Evolutionary conservation across 2,888 invertebrate species (phyloP), one percentile per base, ranked within the genome.

Genomic region (Sphaerophoria rueppellii): DNA sequence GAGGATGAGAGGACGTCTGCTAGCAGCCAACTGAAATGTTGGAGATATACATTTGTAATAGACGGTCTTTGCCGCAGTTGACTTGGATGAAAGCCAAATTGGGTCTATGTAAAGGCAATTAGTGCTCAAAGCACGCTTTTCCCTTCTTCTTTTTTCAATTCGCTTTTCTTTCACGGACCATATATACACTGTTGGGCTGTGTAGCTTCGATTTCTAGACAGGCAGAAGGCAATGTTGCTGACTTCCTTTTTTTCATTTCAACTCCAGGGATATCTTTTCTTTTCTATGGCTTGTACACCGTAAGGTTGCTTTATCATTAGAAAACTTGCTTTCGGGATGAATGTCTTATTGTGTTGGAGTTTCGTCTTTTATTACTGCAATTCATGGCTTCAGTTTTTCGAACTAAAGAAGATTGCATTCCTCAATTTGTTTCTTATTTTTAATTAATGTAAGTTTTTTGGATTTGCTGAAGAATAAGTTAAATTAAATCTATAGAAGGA

Each of bases 61-160:
- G 52, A 67, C 24, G 67, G 52, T 52, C 67, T 67, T 67, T 79
- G 74, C 80, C 55, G 75, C 63, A 76, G 75, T 76, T 63, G 67
- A 83, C 58, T 81, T 85, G 85, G 85, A 81, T 69, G 70, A 65
- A 70, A 76, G 76, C 80, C 85, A 85, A 85, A 77, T 76, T 81
- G 76, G 69, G 72, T 69, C 73, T 76, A 69, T 76, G 63, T 63
- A 73, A 81, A 81, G 81, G 85, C 85, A 85, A 85, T 85, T 85
- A 85, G 85, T 81, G 70, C 73, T 63, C 73, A 55, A 54, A 81
- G 76, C 63, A 77, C 69, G 81, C 48, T 70, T 73, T 60, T 76
- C 80, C 76, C 12, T 12, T 12, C 9, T 9, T 9, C 43, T 43
- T 12, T 12, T 43, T 4, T 43, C 11, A 43, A 9, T 9, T 40